Conservation (phyloP, 2,888 invertebrate species). For the Desoria tigrina region DNA sequence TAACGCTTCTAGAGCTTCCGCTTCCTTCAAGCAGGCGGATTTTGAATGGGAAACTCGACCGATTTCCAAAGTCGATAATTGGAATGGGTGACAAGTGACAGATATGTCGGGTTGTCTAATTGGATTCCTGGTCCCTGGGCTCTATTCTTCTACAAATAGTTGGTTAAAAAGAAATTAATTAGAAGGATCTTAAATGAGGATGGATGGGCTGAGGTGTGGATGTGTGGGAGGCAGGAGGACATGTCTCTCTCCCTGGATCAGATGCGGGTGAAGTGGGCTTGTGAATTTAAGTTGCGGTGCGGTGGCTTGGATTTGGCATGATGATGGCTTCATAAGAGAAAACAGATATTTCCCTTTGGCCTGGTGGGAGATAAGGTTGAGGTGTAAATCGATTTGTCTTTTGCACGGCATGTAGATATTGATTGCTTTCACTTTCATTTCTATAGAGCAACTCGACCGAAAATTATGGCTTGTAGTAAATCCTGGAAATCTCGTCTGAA, state of each 20-base stretch:
- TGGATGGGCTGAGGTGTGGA: too few relatives aligned
- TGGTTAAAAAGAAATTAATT: too few relatives aligned
- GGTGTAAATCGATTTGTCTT: slow-evolving; percentile 46
- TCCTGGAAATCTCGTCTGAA: slow-evolving; percentile 31
- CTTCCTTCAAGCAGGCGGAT: too few relatives aligned
- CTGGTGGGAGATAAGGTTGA: slow-evolving; percentile 11
- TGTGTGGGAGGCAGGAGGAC: neutral
- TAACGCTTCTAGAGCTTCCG: too few relatives aligned
- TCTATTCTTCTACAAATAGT: too few relatives aligned
- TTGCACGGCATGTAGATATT: slow-evolving; percentile 39
- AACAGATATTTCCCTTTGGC: slow-evolving; percentile 12
- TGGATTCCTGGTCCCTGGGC: too few relatives aligned
- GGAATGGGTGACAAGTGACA: too few relatives aligned
- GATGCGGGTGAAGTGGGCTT: neutral
- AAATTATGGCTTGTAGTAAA: slow-evolving; percentile 37
- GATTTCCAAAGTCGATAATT: too few relatives aligned
- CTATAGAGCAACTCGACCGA: slow-evolving; percentile 32
- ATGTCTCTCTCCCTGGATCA: neutral
- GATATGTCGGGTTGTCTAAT: too few relatives aligned
- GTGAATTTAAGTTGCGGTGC: neutral
- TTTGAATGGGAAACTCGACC: too few relatives aligned
- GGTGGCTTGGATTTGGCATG: too few relatives aligned
- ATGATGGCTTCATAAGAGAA: slow-evolving; percentile 5
- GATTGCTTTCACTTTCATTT: slow-evolving; percentile 39
- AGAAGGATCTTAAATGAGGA: too few relatives aligned